Percentiles rank a stretch among this genome's conserved stretches.
Conservation (phyloP, 2,888 invertebrate genomes). For the Alitta virens region DNA sequence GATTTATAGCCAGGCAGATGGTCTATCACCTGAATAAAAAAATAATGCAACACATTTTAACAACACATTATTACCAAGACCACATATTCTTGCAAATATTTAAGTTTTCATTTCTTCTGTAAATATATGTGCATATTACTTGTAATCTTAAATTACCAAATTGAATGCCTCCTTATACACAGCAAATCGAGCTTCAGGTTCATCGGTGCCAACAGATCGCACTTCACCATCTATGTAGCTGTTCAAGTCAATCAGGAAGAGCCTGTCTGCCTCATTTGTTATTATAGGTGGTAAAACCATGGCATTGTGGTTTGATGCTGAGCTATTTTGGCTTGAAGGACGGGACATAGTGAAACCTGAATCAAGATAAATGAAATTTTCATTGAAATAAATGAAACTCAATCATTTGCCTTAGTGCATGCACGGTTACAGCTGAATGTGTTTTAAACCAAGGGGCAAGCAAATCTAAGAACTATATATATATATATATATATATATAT, state of each 20-base stretch:
- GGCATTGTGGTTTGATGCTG: conserved; percentile 18
- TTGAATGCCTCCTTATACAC: conserved; percentile 51
- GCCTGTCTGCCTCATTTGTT: conserved; percentile 43
- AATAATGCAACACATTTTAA: too few species aligned
- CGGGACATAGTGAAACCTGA: not conserved
- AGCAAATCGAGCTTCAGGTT: conserved; percentile 48
- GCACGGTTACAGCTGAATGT: too few species aligned
- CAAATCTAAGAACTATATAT: too few species aligned
- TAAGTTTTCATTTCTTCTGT: too few species aligned
- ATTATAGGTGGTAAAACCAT: conserved; percentile 49
- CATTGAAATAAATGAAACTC: too few species aligned
- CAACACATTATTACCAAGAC: too few species aligned
- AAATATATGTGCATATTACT: too few species aligned
- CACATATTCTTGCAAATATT: too few species aligned
- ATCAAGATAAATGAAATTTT: too few species aligned
- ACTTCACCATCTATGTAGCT: conserved; percentile 46
- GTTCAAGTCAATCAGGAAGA: conserved; percentile 42
- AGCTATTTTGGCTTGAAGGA: not conserved
- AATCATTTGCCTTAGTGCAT: too few species aligned
- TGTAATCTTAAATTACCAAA: conserved; percentile 43
- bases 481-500: too few species aligned
- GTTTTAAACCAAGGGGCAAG: too few species aligned
- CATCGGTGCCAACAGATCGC: conserved; percentile 34
- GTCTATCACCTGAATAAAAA: conserved; percentile 45
- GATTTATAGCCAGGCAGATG: conserved; percentile 52